phyloP scores from a whole-genome alignment of 2,888 invertebrate genomes.

The Hirudinaria manillensis region DNA sequence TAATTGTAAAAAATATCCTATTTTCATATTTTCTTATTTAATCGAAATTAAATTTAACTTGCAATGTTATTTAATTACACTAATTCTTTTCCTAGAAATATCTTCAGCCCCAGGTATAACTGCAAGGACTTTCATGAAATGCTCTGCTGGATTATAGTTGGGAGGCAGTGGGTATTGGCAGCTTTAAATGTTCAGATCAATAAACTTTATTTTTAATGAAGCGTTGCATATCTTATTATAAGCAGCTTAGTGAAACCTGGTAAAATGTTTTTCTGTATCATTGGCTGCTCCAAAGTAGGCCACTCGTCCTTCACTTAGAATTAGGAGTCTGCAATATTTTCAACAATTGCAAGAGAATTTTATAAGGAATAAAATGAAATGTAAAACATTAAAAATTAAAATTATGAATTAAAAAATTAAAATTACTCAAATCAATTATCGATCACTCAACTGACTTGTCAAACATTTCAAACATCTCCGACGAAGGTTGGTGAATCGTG shows the following conservation, averaged over 20 bases:
- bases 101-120: constrained; percentile 77
- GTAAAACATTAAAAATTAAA: too few relatives aligned
- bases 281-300: constrained; percentile 71
- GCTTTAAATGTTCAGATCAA: constrained; percentile 37
- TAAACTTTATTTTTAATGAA: too few relatives aligned
- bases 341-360: not conserved
- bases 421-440: too few relatives aligned
- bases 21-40: too few relatives aligned
- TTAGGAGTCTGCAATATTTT: constrained; percentile 51
- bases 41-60: too few relatives aligned
- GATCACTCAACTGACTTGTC: constrained; percentile 59
- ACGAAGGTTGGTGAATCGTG: constrained; percentile 87
- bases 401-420: too few relatives aligned
- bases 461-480: constrained; percentile 75
- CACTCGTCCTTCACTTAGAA: constrained; percentile 84
- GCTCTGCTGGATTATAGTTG: constrained; percentile 61
- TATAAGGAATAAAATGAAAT: too few relatives aligned
- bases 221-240: too few relatives aligned
- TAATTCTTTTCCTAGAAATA: constrained; percentile 61
- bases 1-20: not conserved
- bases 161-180: constrained; percentile 43
- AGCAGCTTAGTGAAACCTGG: constrained; percentile 38
- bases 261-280: constrained; percentile 54
- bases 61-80: constrained; percentile 20
- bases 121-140: constrained; percentile 80